These are phyloP conservation scores for Athene noctua DNA, from an alignment of 2,113 vertebrate species.

Conservation along the genomic window DNA sequence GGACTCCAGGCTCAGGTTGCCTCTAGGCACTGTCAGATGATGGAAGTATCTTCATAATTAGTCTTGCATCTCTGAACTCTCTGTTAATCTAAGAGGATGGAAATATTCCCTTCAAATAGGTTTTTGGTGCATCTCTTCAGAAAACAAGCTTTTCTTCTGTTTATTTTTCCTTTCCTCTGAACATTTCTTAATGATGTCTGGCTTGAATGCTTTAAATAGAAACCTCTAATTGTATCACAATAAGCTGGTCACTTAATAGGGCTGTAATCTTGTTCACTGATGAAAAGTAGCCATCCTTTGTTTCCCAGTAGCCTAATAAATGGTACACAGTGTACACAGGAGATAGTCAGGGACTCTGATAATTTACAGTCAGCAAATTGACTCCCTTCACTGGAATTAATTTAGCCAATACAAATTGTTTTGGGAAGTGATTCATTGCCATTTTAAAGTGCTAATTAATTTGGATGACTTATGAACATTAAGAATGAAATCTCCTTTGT, in stretches of 20 bases:
- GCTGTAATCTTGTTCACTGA: slow-evolving; percentile 18
- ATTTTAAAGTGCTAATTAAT: slow-evolving; percentile 51
- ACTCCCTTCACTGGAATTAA: slow-evolving; percentile 52
- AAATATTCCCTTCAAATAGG: neutral
- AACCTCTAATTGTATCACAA: neutral
- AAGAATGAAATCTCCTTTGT: slow-evolving; percentile 55
- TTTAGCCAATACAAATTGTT: slow-evolving; percentile 62
- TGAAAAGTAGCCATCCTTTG: slow-evolving; percentile 45
- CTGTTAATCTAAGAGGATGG: neutral
- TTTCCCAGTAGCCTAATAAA: slow-evolving; percentile 47
- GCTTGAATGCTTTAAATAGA: slow-evolving; percentile 30
- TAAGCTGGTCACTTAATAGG: slow-evolving; percentile 6
- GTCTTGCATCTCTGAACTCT: neutral
- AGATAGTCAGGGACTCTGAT: slow-evolving; percentile 12
- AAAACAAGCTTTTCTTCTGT: neutral
- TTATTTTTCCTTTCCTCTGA: neutral
- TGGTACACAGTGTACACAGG: neutral
- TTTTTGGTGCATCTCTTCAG: neutral
- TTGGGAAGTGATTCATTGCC: slow-evolving; percentile 56
- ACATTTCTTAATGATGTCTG: slow-evolving; percentile 1
- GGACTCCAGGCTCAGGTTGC: neutral
- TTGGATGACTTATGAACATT: slow-evolving; percentile 43
- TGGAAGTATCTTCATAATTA: neutral
- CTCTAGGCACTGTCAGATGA: neutral
- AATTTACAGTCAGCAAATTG: slow-evolving; percentile 60